Conservation (phyloP, 2,888 invertebrate genomes). For the Spisula subtruncata region DNA sequence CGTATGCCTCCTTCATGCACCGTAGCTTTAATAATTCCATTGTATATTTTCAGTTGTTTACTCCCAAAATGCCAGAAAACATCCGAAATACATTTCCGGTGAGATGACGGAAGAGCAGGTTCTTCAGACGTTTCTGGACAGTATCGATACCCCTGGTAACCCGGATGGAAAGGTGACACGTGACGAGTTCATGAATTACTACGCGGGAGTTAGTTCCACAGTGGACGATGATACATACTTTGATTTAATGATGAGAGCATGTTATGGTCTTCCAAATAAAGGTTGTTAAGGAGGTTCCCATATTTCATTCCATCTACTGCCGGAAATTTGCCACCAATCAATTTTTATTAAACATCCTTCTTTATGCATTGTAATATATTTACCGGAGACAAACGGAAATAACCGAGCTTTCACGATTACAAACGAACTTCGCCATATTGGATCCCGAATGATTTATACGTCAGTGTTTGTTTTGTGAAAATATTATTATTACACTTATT, state of each 20-base stretch:
- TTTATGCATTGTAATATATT: too few relatives aligned
- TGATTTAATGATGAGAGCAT: slow-evolving; percentile 84
- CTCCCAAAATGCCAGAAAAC: slow-evolving; percentile 81
- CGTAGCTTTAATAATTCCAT: slow-evolving; percentile 25
- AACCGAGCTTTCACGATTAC: too few relatives aligned
- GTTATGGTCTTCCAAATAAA: slow-evolving; percentile 79
- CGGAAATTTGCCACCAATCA: not conserved
- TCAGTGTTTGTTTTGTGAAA: not conserved
- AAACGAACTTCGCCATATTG: not conserved
- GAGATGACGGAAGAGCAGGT: slow-evolving; percentile 85
- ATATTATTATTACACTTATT: not conserved
- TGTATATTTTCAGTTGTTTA: slow-evolving; percentile 83
- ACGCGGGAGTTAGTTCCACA: slow-evolving; percentile 83
- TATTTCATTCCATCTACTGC: not conserved
- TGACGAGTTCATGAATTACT: slow-evolving; percentile 85
- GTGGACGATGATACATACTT: slow-evolving; percentile 85
- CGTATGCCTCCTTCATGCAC: too few relatives aligned
- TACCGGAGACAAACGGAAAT: too few relatives aligned
- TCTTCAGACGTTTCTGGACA: slow-evolving; percentile 83
- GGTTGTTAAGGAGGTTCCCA: slow-evolving; percentile 36
- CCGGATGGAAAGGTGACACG: slow-evolving; percentile 85
- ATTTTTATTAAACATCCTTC: too few relatives aligned
- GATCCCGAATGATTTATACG: not conserved
- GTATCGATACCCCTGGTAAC: slow-evolving; percentile 83
- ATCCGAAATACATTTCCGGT: slow-evolving; percentile 84